Percentiles rank a stretch among this genome's conserved stretches.
phyloP scores from a whole-genome alignment of 2,797 vertebrate genomes.

The Paedocypris micromegethes region DNA sequence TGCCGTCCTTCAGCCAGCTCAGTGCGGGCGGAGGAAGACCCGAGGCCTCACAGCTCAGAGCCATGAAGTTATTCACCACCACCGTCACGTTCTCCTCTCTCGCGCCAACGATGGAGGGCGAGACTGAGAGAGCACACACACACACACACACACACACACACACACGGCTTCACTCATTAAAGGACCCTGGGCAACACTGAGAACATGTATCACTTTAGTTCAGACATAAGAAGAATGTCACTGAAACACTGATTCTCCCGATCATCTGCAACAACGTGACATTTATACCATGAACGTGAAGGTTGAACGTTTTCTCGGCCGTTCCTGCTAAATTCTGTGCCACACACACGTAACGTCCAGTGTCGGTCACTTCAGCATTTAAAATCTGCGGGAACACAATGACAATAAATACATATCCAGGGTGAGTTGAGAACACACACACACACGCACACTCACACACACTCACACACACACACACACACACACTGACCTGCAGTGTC shows the following conservation, averaged over 20 bases:
- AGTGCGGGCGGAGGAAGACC: conserved; percentile 89
- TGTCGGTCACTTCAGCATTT: conserved; percentile 80
- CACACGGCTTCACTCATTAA: not conserved
- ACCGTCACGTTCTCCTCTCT: conserved; percentile 83
- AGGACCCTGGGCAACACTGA: no score
- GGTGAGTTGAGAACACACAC: no score
- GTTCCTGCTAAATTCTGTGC: conserved; percentile 86
- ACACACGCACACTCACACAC: no score
- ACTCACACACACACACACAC: not conserved
- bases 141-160: not conserved
- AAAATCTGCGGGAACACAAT: no score
- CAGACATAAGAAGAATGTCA: no score
- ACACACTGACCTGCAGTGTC: conserved; percentile 76
- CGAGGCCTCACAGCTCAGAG: conserved; percentile 84
- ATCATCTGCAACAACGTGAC: no score
- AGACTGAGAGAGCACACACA: no score
- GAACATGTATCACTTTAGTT: not conserved
- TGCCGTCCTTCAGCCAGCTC: conserved; percentile 86
- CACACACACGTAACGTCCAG: conserved; percentile 83
- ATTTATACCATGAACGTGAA: conserved; percentile 92
- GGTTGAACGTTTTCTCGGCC: conserved; percentile 86
- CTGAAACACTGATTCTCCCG: no score
- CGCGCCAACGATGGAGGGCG: conserved; percentile 77
- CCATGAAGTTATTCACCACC: conserved; percentile 88
- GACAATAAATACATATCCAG: no score